Conservation (phyloP, 2,888 invertebrate genomes). For the Orchesella flavescens region DNA sequence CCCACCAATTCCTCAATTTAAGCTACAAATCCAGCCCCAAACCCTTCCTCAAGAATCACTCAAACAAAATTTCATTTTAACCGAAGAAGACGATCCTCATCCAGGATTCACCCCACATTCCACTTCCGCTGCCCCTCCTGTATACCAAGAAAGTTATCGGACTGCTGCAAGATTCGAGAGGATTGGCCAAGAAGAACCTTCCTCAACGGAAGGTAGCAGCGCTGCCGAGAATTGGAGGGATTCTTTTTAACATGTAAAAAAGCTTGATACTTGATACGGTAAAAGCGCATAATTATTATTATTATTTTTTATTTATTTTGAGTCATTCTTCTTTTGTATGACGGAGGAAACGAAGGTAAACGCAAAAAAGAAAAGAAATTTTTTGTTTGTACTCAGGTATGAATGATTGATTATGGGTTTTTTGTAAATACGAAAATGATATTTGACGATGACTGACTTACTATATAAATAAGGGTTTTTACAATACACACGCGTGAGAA, state of each 20-base stretch:
- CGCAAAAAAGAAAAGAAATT: neutral
- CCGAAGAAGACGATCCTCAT: slow-evolving; percentile 53
- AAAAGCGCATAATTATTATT: slow-evolving; percentile 1
- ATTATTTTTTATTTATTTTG: no score
- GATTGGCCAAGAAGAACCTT: slow-evolving; percentile 30
- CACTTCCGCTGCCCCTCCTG: neutral
- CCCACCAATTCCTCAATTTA: slow-evolving; percentile 41
- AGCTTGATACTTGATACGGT: neutral
- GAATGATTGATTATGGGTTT: neutral
- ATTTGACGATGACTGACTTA: slow-evolving; percentile 5
- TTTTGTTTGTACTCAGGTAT: neutral
- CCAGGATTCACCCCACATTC: slow-evolving; percentile 49
- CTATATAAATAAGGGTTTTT: neutral
- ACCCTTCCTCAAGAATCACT: neutral
- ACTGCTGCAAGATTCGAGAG: slow-evolving; percentile 51
- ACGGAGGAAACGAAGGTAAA: neutral
- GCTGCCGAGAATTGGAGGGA: slow-evolving; percentile 50
- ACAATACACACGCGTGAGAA: neutral
- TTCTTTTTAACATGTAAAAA: slow-evolving; percentile 10
- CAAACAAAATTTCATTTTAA: slow-evolving; percentile 46
- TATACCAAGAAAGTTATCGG: slow-evolving; percentile 9
- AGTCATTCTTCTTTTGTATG: neutral
- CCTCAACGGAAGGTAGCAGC: neutral
- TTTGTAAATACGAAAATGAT: neutral
- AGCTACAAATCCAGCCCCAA: slow-evolving; percentile 15